Conservation (phyloP, 2,113 vertebrate genomes). For the Danionella cerebrum region DNA sequence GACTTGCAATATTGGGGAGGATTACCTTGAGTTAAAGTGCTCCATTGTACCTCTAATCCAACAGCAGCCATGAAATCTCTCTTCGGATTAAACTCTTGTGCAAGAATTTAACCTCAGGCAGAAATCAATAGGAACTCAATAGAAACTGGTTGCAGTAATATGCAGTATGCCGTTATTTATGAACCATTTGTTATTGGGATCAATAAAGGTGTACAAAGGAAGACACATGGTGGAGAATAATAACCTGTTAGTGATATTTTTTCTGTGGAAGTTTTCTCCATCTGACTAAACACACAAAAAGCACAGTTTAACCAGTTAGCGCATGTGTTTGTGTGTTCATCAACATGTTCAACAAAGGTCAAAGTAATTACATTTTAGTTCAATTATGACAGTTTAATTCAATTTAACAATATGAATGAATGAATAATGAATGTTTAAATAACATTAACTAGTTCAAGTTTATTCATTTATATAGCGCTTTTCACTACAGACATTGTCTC, state of each 20-base stretch:
- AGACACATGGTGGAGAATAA: background rate
- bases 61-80: constrained; percentile 33
- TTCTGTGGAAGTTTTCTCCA: too few relatives aligned
- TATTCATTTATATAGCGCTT: too few relatives aligned
- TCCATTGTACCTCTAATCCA: constrained; percentile 65
- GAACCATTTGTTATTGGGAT: background rate
- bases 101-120: background rate
- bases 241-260: background rate
- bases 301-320: too few relatives aligned
- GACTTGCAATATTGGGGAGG: constrained; percentile 63
- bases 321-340: too few relatives aligned
- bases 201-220: background rate
- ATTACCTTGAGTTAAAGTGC: constrained; percentile 60
- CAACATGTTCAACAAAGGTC: too few relatives aligned
- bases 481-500: too few relatives aligned
- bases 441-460: too few relatives aligned
- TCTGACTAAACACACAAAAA: too few relatives aligned
- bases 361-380: too few relatives aligned
- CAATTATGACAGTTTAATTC: too few relatives aligned
- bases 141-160: background rate
- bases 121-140: background rate
- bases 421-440: too few relatives aligned
- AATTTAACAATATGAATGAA: too few relatives aligned
- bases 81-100: constrained; percentile 10
- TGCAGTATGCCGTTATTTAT: background rate